Base-by-base conservation (phyloP, 2,797 vertebrate genomes). In the Phalanger gymnotis region DNA sequence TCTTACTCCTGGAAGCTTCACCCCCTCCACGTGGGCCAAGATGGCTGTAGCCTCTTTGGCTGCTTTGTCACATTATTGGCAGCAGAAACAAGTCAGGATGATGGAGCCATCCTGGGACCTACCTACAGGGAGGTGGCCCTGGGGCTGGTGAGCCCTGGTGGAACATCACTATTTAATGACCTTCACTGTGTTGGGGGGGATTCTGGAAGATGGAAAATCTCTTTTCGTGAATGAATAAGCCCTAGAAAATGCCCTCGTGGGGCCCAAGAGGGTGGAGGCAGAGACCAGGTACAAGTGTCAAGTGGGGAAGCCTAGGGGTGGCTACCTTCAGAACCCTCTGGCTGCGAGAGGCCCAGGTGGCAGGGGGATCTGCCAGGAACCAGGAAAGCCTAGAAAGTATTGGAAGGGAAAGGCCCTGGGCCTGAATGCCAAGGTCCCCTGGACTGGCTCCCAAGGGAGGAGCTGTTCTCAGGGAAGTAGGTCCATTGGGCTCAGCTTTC, bases 201-300 rank as follows among this genome's bases (percentile, higher is more conserved):
- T 22, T 73, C 66, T 73, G 9, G 27, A 57, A 57, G 56, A 57
- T 57, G 57, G 30, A 31, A 66, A 66, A 34, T 19, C 61, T 66
- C 16, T 66, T 61, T 16, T 66, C 34, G n/a, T 66, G 34, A 66
- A 34, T 19, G 61, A 66, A n/a, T 14, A n/a, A 66, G 61, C 14
- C 34, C 34, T n/a, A n/a, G 6, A 73, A 73, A 19, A 40, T 40
- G n/a, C n/a, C 66, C 34, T 19, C 57, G 30, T 34, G 53, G 91
- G 19, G 27, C 34, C 22, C 0, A 5, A 10, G 53, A 1, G 0
- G 27, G n/a, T 57, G 25, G 0, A 0, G 51, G 4, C 13, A 7
- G 30, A 90, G 28, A n/a, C n/a, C 93, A 47, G 53, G 6, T 19
- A 51, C 54, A 22, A 30, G 52, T 28, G 0, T 89, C n/a, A 66